Conservation (phyloP, 2,113 vertebrate genomes). For the Mohoua ochrocephala region DNA sequence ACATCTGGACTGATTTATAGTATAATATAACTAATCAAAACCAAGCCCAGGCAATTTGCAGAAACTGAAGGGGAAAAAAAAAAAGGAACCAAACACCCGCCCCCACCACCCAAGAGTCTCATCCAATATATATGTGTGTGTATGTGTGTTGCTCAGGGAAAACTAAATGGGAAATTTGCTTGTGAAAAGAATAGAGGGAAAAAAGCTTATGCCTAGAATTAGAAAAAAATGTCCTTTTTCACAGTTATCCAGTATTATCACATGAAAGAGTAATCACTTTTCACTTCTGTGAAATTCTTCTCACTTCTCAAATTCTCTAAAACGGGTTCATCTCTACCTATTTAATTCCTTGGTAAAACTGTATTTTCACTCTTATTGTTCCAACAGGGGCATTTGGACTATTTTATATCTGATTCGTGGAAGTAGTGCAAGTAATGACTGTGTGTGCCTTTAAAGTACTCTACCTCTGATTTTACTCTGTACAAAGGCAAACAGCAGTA, state of each 20-base stretch:
- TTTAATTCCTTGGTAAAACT: background rate
- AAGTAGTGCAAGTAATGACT: background rate
- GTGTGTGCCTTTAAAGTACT: background rate
- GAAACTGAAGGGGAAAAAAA: constrained; percentile 50
- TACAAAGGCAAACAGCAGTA: background rate
- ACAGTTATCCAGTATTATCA: background rate
- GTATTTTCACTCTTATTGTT: background rate
- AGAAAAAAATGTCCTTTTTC: constrained; percentile 3
- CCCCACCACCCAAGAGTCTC: background rate
- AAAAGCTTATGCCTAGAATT: background rate
- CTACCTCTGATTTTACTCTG: background rate
- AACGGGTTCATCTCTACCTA: background rate
- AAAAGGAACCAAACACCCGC: background rate
- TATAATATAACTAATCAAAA: constrained; percentile 76
- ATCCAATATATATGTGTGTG: background rate
- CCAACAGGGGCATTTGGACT: background rate
- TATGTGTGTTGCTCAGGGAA: background rate
- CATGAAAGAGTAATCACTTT: constrained; percentile 12
- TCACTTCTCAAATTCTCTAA: constrained; percentile 7
- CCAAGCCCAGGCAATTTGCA: constrained; percentile 71
- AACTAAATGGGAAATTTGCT: background rate
- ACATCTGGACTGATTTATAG: constrained; percentile 79
- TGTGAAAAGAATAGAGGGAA: background rate
- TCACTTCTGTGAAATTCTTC: background rate
- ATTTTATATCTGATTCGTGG: background rate